Conservation (phyloP, 2,888 invertebrate genomes). For the Omphaloscelis lunosa region DNA sequence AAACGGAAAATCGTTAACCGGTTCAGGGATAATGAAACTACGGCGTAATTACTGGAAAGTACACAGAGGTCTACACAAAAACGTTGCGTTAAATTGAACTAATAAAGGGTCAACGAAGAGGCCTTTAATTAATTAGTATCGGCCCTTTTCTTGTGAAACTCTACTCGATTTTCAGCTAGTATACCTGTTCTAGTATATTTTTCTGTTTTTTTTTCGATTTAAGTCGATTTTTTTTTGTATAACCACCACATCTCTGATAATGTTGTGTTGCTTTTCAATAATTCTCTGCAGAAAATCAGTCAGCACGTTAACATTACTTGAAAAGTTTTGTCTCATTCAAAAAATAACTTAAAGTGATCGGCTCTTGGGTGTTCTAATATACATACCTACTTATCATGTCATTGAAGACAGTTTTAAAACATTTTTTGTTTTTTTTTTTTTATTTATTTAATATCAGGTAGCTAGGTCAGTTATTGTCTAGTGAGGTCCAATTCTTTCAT, state of each 20-base stretch:
- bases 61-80: conserved; percentile 46
- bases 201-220: background rate
- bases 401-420: background rate
- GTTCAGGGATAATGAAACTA: conserved; percentile 24
- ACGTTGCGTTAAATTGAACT: conserved; percentile 54
- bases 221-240: too few species aligned
- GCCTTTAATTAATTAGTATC: conserved; percentile 61
- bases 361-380: background rate
- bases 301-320: too few species aligned
- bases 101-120: conserved; percentile 46
- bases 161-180: conserved; percentile 4
- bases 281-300: too few species aligned
- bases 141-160: conserved; percentile 46
- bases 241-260: too few species aligned
- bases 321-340: too few species aligned
- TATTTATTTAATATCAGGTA: too few species aligned
- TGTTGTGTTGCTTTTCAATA: too few species aligned
- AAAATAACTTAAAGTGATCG: too few species aligned
- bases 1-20: conserved; percentile 23
- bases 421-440: background rate
- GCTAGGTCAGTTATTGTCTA: too few species aligned
- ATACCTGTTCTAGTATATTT: conserved; percentile 4
- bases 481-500: background rate
- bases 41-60: conserved; percentile 47
- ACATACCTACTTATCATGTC: too few species aligned